Evolutionary conservation across 2,888 invertebrate genomes (phyloP).

Genomic region (Chymomyza amoena): DNA sequence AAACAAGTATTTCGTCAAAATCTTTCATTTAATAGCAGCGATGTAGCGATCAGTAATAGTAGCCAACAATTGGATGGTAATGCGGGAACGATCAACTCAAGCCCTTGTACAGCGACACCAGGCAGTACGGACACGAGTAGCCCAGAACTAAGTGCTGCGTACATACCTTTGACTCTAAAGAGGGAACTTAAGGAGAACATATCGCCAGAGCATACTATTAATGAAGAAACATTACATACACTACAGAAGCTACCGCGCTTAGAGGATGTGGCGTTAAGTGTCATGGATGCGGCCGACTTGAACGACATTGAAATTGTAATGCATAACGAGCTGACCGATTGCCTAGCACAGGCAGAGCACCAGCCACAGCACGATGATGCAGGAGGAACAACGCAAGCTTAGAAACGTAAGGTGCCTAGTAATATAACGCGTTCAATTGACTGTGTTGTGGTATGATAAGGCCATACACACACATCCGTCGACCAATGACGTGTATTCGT

Average conservation of each 20-base stretch:
- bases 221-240: slow-evolving; percentile 70
- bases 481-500: not conserved
- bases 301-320: slow-evolving; percentile 63
- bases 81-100: not conserved
- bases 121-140: slow-evolving; percentile 41
- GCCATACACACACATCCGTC: not conserved
- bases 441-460: slow-evolving; percentile 37
- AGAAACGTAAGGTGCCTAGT: not conserved
- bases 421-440: slow-evolving; percentile 49
- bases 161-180: slow-evolving; percentile 81
- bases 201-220: slow-evolving; percentile 82
- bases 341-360: slow-evolving; percentile 39
- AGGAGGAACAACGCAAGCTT: not conserved
- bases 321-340: slow-evolving; percentile 56
- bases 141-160: slow-evolving; percentile 75
- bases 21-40: slow-evolving; percentile 63
- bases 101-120: slow-evolving; percentile 17
- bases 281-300: slow-evolving; percentile 47
- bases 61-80: not conserved
- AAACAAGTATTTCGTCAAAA: slow-evolving; percentile 78
- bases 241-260: slow-evolving; percentile 67
- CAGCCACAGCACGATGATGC: slow-evolving; percentile 13
- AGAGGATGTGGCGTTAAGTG: slow-evolving; percentile 45
- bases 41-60: slow-evolving; percentile 11
- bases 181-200: slow-evolving; percentile 83